phyloP scores from a whole-genome alignment of 2,888 invertebrate genomes.

The Drosophila emarginata region DNA sequence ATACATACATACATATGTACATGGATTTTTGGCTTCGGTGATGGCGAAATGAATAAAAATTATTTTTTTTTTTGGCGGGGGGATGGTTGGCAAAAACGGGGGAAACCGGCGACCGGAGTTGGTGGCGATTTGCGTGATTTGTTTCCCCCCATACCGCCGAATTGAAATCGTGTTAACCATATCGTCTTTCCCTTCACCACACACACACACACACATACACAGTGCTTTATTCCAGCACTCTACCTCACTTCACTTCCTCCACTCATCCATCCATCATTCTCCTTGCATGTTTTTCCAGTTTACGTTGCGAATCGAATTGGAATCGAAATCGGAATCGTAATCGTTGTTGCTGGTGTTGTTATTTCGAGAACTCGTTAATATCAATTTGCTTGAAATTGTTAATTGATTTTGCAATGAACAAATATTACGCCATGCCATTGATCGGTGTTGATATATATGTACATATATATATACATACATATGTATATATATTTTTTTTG shows the following conservation, averaged over 20 bases:
- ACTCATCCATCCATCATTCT: constrained; percentile 3
- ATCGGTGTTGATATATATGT: no score
- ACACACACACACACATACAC: background rate
- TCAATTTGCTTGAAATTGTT: constrained; percentile 79
- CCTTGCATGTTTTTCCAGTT: constrained; percentile 37
- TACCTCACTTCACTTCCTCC: background rate
- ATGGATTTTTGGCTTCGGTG: constrained; percentile 45
- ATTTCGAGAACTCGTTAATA: constrained; percentile 76
- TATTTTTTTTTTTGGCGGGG: no score
- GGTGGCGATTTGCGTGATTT: constrained; percentile 64
- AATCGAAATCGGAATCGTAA: constrained; percentile 38
- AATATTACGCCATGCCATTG: constrained; percentile 69
- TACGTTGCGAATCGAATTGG: constrained; percentile 21
- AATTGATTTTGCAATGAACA: constrained; percentile 79
- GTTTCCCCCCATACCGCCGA: constrained; percentile 51
- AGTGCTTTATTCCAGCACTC: background rate
- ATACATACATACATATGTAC: no score
- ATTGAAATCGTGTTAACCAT: constrained; percentile 48
- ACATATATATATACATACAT: no score
- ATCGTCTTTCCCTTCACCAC: constrained; percentile 11
- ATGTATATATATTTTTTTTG: no score
- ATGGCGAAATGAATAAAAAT: constrained; percentile 33
- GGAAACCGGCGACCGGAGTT: no score
- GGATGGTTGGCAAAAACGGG: no score
- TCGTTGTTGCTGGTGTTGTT: constrained; percentile 47